Conservation (phyloP, 2,113 vertebrate species). For the Cyanistes caeruleus region DNA sequence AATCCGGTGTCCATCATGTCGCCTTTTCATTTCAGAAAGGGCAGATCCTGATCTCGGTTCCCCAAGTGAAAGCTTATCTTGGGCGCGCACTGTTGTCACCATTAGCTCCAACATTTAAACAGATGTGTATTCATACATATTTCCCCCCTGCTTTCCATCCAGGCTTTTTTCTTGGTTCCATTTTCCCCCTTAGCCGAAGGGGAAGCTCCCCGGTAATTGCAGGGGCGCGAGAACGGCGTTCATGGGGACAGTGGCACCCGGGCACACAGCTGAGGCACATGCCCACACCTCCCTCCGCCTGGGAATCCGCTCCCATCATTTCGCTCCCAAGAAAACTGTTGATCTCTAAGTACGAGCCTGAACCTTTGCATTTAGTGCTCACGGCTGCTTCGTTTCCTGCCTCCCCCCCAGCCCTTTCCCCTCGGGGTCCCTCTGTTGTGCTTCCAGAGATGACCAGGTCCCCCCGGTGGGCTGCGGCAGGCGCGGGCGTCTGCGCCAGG, state of each 20-base stretch:
- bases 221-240: background rate
- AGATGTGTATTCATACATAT: background rate
- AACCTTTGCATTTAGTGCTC: background rate
- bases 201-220: background rate
- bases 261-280: background rate
- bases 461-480: background rate
- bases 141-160: background rate
- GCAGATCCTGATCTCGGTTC: background rate
- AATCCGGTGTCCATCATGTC: constrained; percentile 12
- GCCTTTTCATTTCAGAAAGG: background rate
- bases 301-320: background rate
- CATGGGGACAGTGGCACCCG: background rate
- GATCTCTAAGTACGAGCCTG: background rate
- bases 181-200: background rate
- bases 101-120: background rate
- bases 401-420: background rate
- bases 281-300: background rate
- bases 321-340: constrained; percentile 38
- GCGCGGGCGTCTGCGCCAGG: background rate
- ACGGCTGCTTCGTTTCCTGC: background rate
- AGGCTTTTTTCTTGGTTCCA: background rate
- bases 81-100: background rate
- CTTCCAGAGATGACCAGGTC: background rate
- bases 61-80: background rate
- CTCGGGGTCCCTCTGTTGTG: background rate